Evolutionary conservation across 1,140 invertebrate genomes (phyloP).

Genomic region (Lepidurus packardi): DNA sequence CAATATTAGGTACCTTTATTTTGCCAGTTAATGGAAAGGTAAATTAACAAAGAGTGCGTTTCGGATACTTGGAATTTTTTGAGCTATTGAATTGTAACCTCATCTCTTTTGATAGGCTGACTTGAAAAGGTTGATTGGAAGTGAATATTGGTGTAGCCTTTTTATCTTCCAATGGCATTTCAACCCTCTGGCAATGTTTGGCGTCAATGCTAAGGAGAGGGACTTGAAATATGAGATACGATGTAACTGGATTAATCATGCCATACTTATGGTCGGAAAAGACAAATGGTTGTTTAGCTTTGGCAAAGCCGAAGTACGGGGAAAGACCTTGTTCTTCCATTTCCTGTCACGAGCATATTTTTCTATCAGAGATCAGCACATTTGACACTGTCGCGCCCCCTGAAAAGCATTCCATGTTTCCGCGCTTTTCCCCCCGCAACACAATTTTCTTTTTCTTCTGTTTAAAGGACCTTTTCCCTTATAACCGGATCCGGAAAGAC

Average conservation of each 20-base stretch:
- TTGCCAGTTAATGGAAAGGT: too few relatives aligned
- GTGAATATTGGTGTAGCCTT: too few relatives aligned
- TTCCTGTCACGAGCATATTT: slow-evolving; percentile 21
- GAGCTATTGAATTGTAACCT: too few relatives aligned
- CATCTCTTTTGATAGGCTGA: too few relatives aligned
- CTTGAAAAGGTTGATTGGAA: too few relatives aligned
- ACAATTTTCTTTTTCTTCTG: background rate
- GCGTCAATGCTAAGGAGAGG: background rate
- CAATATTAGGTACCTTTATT: too few relatives aligned
- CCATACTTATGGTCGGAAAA: background rate
- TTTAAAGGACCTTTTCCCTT: background rate
- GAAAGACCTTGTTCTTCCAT: background rate
- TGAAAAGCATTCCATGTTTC: background rate
- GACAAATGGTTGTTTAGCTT: slow-evolving; percentile 15
- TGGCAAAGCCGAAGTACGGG: background rate
- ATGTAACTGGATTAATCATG: slow-evolving; percentile 15
- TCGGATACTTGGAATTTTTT: too few relatives aligned
- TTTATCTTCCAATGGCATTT: too few relatives aligned
- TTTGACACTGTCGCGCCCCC: background rate
- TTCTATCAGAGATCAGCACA: background rate
- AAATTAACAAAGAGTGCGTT: too few relatives aligned
- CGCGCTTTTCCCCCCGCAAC: background rate
- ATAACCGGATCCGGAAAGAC: background rate
- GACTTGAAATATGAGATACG: background rate
- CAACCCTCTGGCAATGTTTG: too few relatives aligned